Base-by-base conservation (phyloP, 2,797 vertebrate species). In the Sebastes iracundus region DNA sequence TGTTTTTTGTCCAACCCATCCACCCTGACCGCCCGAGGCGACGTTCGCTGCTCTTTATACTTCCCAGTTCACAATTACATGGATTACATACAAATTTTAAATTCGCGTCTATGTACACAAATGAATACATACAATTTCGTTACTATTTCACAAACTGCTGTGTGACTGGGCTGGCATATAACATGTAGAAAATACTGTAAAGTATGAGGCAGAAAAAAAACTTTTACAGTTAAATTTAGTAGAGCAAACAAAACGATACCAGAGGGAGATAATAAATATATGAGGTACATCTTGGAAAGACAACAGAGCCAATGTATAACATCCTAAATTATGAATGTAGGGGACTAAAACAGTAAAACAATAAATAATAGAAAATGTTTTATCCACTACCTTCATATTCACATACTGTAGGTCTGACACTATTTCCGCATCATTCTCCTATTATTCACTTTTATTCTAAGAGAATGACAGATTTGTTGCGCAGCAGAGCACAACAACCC, bases 341-440 rank as follows among this genome's bases (percentile, higher is more conserved):
- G 73, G 28, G 42, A 72, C 55, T 78, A 55, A 89, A 88, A 85
- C 65, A 75, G 66, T 32, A 75, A 82, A 86, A 86, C 4, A 10
- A 88, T 93, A 60, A 93, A 94, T 94, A 90, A 95, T 89, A 77
- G 70, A 94, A 83, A 73, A 74, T 64, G 75, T 60, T 77, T 69
- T 63, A 85, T 87, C 72, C 72, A 23, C 75, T 79, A 42, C 66
- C 80, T 33, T 56, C 59, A 30, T 42, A 61, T 75, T 90, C 85
- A 79, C 84, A 46, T 46, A 18, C 14, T 46, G 55, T 55, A 82
- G 14, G 55, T 81, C 71, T 76, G 65, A 78, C 83, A 72, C 53
- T 30, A 30, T 77, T 68, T 84, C 62, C 70, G 80, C 73, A 77
- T 78, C 38, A 74, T 85, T 84, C 61, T 84, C 70, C 49, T 25